Base-by-base conservation (phyloP, 1,140 invertebrate genomes). In the Asobara japonica region DNA sequence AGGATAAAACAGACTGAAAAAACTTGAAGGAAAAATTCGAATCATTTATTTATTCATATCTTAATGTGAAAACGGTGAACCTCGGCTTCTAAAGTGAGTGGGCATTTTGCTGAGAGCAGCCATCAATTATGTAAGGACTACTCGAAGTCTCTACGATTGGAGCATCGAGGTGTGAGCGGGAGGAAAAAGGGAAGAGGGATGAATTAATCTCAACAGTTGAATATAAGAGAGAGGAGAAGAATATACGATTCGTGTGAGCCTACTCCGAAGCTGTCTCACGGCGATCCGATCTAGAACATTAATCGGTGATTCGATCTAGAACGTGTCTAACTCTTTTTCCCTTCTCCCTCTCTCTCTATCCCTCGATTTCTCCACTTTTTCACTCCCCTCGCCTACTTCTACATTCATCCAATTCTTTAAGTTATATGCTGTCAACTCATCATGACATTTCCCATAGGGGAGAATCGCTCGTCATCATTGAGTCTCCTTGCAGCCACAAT, bases 121-220 rank as follows among this genome's bases (percentile, higher is more conserved):
- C 51, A 56, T 56, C 51, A 56, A 25, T 56, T 56, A 56, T 25
- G 51, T 56, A 56, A 56, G 22, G 51, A 56, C 51, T 22, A 10
- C 18, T 56, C 51, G 20, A 16, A 51, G n/a, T 51, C n/a, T 20
- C 45, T 51, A 8, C 18, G 45, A 51, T 51, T 16, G 45, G 45
- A 18, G 25, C 18, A 20, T 56, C 8, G 51, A 56, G 18, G 22
- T 56, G 51, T 25, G 18, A 56, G 45, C n/a, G n/a, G n/a, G 10
- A 51, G 2, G 4, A 8, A 56, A 25, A 56, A 13, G 18, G 25
- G 18, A 20, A 56, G 22, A 56, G 3, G 22, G 51, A 56, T 56
- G 25, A 56, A 56, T 56, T 56, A 56, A 56, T 56, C 51, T 56
- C 22, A n/a, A 27, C 22, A 3, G 51, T 18, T 56, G 22, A 56